Evolutionary conservation across 53 echinoderm and acorn worm species (phyloP), one percentile per base, ranked within the genome.

Genomic region (Astropecten irregularis): DNA sequence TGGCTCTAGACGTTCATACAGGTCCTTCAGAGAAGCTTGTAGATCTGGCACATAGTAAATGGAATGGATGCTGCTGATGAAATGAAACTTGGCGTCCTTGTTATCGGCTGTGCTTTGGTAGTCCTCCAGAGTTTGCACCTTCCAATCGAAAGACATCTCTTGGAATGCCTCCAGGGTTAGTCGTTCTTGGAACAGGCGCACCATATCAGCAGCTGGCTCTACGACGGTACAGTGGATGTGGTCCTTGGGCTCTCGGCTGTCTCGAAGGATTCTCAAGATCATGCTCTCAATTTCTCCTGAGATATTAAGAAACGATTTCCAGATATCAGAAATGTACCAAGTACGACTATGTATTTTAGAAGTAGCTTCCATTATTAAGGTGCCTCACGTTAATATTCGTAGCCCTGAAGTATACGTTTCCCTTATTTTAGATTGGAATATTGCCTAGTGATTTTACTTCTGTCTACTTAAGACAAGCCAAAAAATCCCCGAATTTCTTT

Each of bases 1-100:
- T 14, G 50, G 50, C 50, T 83, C 83, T 34, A 83, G 55, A 11
- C 50, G 20, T 21, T 68, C 29, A 22, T 83, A 83, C 36, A 83
- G 53, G 40, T 67, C 32, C 51, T 51, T 51, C 27, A 83, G 47
- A 49, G 66, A 49, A 28, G 66, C 83, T 3, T 68, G 51, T 29
- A 57, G 47, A 16, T 83, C 54, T 5, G 25, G 31, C 16, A 31
- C 56, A 23, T 83, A 83, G 58, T 83, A 83, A 35, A 83, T 48
- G 44, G 83, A 67, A 26, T 83, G 67, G 9, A 83, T 16, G 20
- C 29, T 38, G 68, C 32, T 50, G 49, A 83, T 83, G 55, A 67
- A 68, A 29, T 83, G 67, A 27, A 34, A 83, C 39, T 50, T 83
- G n/a, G 16, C 1, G 22, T 13, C 54, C 30, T 72, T 33, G 61